Base-by-base conservation (phyloP, 1,140 invertebrate genomes). In the Orchesella cincta region DNA sequence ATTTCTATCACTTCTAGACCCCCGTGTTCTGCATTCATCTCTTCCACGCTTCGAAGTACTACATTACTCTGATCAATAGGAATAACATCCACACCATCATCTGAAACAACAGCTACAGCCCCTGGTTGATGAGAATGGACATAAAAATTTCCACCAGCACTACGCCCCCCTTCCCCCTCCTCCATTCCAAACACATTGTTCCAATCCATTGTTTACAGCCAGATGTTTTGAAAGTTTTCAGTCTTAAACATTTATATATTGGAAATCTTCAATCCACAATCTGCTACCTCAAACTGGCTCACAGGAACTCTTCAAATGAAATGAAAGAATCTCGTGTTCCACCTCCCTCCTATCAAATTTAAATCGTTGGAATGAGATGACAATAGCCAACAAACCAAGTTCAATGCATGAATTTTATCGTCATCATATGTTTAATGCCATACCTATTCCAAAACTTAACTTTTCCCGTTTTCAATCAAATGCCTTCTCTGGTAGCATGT, bases 131-230 rank as follows among this genome's bases (percentile, higher is more conserved):
- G 26, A 14, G 62, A 23, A 3, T 67, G 62, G 1, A 67, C 62
- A 67, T 12, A 67, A 31, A 18, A 67, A 12, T 8, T n/a, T 16
- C 62, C 62, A 8, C 62, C 62, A 31, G 26, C 62, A 31, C 33
- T 29, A 14, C 8, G 8, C 1, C 62, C 62, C 8, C 8, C 39
- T 8, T 33, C 31, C 31, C 33, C 62, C 3, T 14, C 29, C 33
- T 8, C 12, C 62, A 31, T 2, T 14, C 29, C 5, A 16, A 31
- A 14, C 14, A 67, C 31, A 31, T 29, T 67, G 29, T 67, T 67
- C 62, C 62, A 67, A 67, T 67, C 62, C 62, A 67, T 67, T n/a
- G 2, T 67, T 67, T 3, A 18, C 18, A 46, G 39, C 54, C 54
- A n/a, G n/a, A n/a, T n/a, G n/a, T n/a, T n/a, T n/a, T n/a, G n/a